Evolutionary conservation across 2,888 invertebrate species (phyloP), one percentile per base, ranked within the genome.

Genomic region (Exephanes ischioxanthus): DNA sequence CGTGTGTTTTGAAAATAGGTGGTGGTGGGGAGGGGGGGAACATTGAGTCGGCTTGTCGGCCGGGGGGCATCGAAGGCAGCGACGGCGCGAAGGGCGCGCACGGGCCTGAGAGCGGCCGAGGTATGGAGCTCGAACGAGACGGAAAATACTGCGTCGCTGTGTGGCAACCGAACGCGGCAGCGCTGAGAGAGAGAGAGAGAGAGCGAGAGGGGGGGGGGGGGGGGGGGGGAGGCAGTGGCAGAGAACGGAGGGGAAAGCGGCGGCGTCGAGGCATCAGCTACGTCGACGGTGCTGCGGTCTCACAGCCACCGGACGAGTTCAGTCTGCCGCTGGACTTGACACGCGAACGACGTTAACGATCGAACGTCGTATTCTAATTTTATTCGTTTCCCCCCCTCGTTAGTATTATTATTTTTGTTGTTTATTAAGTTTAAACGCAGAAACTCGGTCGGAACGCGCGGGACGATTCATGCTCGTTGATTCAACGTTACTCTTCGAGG

Each of bases 301-400:
- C 91, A 90, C 91, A 92, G 92, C 91, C 91, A 92, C 91, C 91
- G 91, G 89, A 90, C 89, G 91, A 92, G 90, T 91, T 93, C 92
- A 93, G 93, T 93, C 92, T 91, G 91, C 92, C 92, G 92, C 90
- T 90, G 90, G 92, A 93, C 92, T 91, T 85, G 87, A 86, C 78
- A 81, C 75, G 86, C 76, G 87, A 88, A 83, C 86, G 80, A 87
- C 78, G 55, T 58, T 71, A n/a, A 84, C 67, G 61, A 26, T 79
- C 58, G 45, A 16, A 16, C 51, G 70, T 66, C 71, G 61, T 33
- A 63, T 68, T 33, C 6, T 19, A 48, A 61, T 14, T 58, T 72
- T 19, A 41, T 53, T 41, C 11, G 14, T 61, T 61, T 11, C 26
- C 33, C 33, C 33, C 19, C 51, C 51, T 16, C 53, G 26, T 22